Evolutionary conservation across 2,113 vertebrate species (phyloP).

Genomic region (Galbula dea): DNA sequence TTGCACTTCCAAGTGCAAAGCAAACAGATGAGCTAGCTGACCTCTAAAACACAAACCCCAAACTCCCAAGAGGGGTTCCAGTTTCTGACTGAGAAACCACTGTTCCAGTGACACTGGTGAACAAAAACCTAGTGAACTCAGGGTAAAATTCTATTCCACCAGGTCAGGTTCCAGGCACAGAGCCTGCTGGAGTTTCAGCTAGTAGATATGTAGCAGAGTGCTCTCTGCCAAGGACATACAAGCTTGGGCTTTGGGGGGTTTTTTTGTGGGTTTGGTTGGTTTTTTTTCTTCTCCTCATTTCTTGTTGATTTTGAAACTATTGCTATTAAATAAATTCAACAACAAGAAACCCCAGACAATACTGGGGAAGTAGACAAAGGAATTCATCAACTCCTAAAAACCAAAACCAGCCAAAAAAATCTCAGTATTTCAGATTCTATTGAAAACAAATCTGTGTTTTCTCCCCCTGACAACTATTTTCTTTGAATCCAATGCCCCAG

Average conservation of each 20-base stretch:
- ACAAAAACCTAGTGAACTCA: background rate
- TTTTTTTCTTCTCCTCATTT: background rate
- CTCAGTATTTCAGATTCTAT: background rate
- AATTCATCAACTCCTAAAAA: background rate
- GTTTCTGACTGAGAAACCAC: background rate
- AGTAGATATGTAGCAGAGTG: background rate
- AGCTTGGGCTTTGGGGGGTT: background rate
- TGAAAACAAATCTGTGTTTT: background rate
- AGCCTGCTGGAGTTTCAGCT: background rate
- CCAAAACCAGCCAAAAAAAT: background rate
- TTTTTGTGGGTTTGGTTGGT: too few relatives aligned
- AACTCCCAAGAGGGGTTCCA: background rate
- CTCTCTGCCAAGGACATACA: background rate
- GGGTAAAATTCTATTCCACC: background rate
- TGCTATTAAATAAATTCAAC: background rate
- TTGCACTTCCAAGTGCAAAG: background rate
- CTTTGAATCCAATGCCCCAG: background rate
- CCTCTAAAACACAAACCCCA: background rate
- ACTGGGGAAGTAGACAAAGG: background rate
- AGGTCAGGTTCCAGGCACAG: background rate
- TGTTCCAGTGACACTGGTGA: background rate
- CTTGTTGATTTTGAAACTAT: background rate
- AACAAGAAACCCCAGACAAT: background rate
- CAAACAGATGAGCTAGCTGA: background rate
- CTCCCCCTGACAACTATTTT: background rate